These are phyloP conservation scores for Eupithecia dodoneata DNA, from an alignment of 2,888 invertebrate genomes.

Conservation along the genomic window DNA sequence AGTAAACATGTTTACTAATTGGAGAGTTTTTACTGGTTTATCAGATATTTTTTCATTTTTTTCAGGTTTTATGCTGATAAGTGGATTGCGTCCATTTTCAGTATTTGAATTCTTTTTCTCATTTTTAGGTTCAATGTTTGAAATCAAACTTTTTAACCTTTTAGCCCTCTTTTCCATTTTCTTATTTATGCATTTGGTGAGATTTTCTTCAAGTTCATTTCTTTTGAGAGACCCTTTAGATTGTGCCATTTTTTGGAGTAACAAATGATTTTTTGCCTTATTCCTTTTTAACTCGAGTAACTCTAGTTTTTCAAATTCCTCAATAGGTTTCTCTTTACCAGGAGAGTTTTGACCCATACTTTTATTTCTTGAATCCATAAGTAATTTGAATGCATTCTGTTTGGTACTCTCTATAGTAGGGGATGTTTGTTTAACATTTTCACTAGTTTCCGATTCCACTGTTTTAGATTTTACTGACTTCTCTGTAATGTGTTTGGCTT, in stretches of 20 bases:
- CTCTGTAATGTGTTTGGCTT: constrained; percentile 42
- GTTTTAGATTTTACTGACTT: constrained; percentile 35
- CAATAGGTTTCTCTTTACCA: constrained; percentile 77
- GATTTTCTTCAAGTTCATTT: constrained; percentile 82
- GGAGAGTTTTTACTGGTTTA: constrained; percentile 51
- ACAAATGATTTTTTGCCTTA: constrained; percentile 78
- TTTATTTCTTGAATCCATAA: constrained; percentile 88
- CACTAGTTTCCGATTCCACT: constrained; percentile 17
- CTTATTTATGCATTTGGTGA: constrained; percentile 82
- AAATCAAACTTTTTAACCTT: constrained; percentile 79
- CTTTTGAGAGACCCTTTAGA: constrained; percentile 85
- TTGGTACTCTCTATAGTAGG: constrained; percentile 56
- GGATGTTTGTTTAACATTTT: constrained; percentile 32
- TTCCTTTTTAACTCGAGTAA: constrained; percentile 58
- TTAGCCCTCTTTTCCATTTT: constrained; percentile 86
- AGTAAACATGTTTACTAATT: constrained; percentile 63
- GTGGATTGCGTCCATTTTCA: constrained; percentile 31
- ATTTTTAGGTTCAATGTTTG: constrained; percentile 56
- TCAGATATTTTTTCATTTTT: constrained; percentile 37
- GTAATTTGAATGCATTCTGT: constrained; percentile 85
- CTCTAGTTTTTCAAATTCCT: constrained; percentile 57
- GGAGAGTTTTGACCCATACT: constrained; percentile 86
- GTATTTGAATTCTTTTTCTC: constrained; percentile 26
- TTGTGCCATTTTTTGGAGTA: constrained; percentile 86
- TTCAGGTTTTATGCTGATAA: constrained; percentile 34